Conservation (phyloP, 2,797 vertebrate species). For the Craterocephalus amniculus region DNA sequence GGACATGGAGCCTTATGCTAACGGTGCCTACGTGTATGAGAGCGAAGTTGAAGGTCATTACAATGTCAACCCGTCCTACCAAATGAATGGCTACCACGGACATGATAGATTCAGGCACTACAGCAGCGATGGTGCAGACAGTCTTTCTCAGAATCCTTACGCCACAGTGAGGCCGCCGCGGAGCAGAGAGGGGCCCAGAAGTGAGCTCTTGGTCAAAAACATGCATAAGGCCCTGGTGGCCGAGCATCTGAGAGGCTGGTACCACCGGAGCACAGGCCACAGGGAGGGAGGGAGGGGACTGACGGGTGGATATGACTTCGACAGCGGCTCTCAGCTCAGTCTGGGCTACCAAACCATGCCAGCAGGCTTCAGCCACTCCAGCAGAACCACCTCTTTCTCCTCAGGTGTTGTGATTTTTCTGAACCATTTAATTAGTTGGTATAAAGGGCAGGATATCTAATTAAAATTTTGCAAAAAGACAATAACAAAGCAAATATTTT, state of each 20-base stretch:
- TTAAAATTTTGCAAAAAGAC: too few relatives aligned
- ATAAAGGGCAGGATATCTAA: too few relatives aligned
- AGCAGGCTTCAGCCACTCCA: constrained; percentile 91
- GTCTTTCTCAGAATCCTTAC: constrained; percentile 90
- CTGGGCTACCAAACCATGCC: constrained; percentile 92
- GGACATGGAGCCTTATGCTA: constrained; percentile 86
- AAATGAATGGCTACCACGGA: constrained; percentile 86
- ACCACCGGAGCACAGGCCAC: constrained; percentile 89
- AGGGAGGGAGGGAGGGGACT: constrained; percentile 76
- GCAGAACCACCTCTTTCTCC: constrained; percentile 90
- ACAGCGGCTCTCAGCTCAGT: constrained; percentile 89
- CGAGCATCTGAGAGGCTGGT: constrained; percentile 96
- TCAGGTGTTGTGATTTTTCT: constrained; percentile 83
- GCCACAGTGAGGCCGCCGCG: constrained; percentile 92
- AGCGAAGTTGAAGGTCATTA: constrained; percentile 95
- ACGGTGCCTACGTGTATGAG: constrained; percentile 90
- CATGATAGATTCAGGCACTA: constrained; percentile 87
- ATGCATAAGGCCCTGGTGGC: constrained; percentile 97
- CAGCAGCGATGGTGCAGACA: constrained; percentile 86
- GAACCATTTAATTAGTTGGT: not conserved
- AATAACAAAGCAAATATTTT: too few relatives aligned
- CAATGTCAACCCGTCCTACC: constrained; percentile 92
- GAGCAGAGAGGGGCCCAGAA: constrained; percentile 85
- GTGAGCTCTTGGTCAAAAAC: constrained; percentile 92
- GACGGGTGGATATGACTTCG: constrained; percentile 85